These are phyloP conservation scores for Chamaea fasciata DNA, from an alignment of 2,113 vertebrate species.

Conservation along the genomic window DNA sequence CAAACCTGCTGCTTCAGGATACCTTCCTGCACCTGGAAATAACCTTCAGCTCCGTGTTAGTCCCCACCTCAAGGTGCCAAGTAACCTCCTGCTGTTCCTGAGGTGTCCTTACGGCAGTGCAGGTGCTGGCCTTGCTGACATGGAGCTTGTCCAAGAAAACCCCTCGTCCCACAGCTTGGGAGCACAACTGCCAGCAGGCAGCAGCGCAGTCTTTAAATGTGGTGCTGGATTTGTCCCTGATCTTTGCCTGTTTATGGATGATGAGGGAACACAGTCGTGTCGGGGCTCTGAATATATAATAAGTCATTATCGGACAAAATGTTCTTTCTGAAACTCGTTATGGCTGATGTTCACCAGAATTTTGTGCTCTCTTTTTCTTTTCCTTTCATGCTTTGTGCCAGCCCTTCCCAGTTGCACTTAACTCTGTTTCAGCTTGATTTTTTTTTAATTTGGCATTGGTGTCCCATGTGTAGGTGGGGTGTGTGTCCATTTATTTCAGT, in stretches of 20 bases:
- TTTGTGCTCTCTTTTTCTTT: slow-evolving; percentile 14
- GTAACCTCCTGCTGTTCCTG: not conserved
- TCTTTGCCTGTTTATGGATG: not conserved
- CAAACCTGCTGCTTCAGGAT: not conserved
- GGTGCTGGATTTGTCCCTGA: not conserved
- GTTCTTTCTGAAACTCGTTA: not conserved
- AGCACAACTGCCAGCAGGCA: not conserved
- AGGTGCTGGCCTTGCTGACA: not conserved
- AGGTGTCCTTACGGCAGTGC: not conserved
- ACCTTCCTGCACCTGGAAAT: not conserved
- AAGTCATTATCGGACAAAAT: slow-evolving; percentile 23
- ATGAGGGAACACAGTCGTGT: not conserved
- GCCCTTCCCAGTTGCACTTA: not conserved
- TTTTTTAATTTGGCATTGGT: not conserved
- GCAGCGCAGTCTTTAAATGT: not conserved
- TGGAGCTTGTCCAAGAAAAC: not conserved
- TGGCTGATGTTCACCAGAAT: slow-evolving; percentile 7
- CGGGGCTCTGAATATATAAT: slow-evolving; percentile 15
- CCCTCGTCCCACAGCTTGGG: not conserved
- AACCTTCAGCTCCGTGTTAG: not conserved
- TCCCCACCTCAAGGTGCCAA: not conserved
- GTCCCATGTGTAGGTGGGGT: slow-evolving; percentile 1
- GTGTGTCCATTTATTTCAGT: not conserved
- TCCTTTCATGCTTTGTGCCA: not conserved
- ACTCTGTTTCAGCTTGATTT: not conserved